phyloP scores from a whole-genome alignment of 2,113 vertebrate species.

The Rhineura floridana region DNA sequence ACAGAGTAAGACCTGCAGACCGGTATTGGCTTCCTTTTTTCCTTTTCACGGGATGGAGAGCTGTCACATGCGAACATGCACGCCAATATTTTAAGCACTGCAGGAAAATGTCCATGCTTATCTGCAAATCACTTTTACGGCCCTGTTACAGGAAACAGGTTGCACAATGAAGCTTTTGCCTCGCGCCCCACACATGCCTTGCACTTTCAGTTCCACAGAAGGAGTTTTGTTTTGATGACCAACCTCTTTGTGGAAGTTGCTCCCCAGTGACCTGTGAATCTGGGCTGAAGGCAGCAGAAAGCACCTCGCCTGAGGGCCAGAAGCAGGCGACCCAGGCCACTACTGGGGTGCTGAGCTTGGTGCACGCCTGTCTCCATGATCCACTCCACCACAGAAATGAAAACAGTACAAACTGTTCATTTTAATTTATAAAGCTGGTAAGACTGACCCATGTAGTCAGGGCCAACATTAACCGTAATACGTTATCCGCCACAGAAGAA shows the following conservation, averaged over 20 bases:
- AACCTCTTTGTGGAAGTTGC: too few relatives aligned
- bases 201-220: background rate
- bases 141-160: background rate
- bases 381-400: too few relatives aligned
- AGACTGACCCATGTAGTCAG: too few relatives aligned
- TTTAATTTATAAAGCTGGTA: too few relatives aligned
- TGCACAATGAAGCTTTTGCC: background rate
- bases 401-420: too few relatives aligned
- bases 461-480: too few relatives aligned
- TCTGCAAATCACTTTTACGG: background rate
- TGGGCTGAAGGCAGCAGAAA: background rate
- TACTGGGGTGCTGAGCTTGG: too few relatives aligned
- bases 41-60: background rate
- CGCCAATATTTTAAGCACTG: background rate
- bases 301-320: background rate
- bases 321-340: background rate
- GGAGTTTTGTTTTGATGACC: background rate
- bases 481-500: too few relatives aligned
- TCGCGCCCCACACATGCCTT: background rate
- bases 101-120: background rate
- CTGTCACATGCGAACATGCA: background rate
- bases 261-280: too few relatives aligned
- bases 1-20: background rate
- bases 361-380: too few relatives aligned
- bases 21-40: background rate